Conservation (phyloP, 2,888 invertebrate genomes). For the Lagria hirta region DNA sequence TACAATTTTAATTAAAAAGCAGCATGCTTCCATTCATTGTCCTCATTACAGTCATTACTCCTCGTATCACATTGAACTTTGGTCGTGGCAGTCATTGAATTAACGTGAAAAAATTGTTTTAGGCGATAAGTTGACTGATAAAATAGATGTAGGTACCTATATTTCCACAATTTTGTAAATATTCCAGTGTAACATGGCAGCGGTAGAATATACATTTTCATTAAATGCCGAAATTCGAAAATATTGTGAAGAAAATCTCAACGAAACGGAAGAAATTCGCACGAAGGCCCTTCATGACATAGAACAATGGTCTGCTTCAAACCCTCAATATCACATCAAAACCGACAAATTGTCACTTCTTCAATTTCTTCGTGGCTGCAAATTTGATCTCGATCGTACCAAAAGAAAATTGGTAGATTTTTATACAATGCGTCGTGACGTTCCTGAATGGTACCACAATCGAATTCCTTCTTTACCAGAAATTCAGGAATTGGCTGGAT, state of each 20-base stretch:
- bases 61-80: too few species aligned
- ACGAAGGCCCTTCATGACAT: constrained; percentile 44
- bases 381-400: constrained; percentile 61
- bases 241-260: constrained; percentile 40
- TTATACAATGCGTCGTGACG: constrained; percentile 58
- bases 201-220: constrained; percentile 25
- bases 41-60: too few species aligned
- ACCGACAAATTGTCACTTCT: constrained; percentile 57
- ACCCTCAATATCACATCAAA: constrained; percentile 52
- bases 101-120: too few species aligned
- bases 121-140: too few species aligned
- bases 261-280: constrained; percentile 45
- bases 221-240: constrained; percentile 35
- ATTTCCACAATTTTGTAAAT: too few species aligned
- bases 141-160: too few species aligned
- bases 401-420: constrained; percentile 62
- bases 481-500: constrained; percentile 59
- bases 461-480: constrained; percentile 61
- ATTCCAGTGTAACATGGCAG: too few species aligned
- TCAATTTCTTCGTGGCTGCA: constrained; percentile 63
- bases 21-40: too few species aligned
- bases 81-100: too few species aligned
- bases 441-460: constrained; percentile 64
- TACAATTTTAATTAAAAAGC: too few species aligned
- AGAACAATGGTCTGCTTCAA: constrained; percentile 52